These are phyloP conservation scores for Microdon myrmicae DNA, from an alignment of 2,888 invertebrate species.

Conservation along the genomic window DNA sequence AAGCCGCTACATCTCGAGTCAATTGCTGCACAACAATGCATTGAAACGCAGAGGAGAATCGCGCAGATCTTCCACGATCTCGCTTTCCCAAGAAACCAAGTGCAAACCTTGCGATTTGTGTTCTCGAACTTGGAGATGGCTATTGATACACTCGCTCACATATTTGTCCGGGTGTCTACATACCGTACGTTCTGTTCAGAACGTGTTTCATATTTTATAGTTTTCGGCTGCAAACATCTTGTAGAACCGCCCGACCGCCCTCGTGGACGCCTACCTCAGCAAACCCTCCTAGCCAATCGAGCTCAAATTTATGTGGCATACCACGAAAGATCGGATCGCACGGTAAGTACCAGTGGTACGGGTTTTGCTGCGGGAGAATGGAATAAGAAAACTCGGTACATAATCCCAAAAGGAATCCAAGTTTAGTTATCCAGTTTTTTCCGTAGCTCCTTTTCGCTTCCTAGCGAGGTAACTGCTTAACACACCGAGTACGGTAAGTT, in stretches of 20 bases:
- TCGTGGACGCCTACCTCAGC: no score
- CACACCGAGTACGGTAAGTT: no score
- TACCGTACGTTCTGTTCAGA: conserved; percentile 12
- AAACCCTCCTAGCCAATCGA: no score
- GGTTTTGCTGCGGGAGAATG: conserved; percentile 21
- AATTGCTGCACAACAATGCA: conserved; percentile 5
- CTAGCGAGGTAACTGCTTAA: not conserved
- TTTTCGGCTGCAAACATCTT: conserved; percentile 11
- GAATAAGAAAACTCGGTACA: conserved; percentile 14
- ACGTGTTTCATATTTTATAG: conserved; percentile 32
- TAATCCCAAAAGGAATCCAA: conserved; percentile 41
- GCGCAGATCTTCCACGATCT: conserved; percentile 2
- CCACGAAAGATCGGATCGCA: conserved; percentile 28
- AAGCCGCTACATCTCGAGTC: not conserved
- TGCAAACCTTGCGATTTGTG: conserved; percentile 23
- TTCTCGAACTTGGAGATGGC: not conserved
- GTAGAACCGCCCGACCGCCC: no score
- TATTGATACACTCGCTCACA: conserved; percentile 10
- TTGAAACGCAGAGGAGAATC: conserved; percentile 12
- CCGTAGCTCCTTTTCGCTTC: conserved; percentile 3
- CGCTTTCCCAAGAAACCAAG: not conserved
- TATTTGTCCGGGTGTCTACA: not conserved
- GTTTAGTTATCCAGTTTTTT: conserved; percentile 26
- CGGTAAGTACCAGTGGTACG: conserved; percentile 17
- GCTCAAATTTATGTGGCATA: conserved; percentile 35